phyloP scores from a whole-genome alignment of 64 coral and sea anemone genomes.

The Cladopsammia gracilis region DNA sequence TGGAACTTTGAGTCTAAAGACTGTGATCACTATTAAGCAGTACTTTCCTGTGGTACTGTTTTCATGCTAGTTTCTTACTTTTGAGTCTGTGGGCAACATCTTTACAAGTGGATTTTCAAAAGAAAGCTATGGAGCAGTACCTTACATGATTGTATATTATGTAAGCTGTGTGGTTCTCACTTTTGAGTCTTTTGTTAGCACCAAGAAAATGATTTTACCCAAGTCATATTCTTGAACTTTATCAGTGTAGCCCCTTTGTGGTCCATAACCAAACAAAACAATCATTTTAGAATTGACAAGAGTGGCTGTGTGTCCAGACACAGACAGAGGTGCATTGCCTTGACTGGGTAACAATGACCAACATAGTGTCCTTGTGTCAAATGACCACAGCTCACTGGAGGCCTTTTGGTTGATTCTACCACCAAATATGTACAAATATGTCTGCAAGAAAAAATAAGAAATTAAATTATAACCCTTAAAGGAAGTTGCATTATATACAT shows the following conservation, averaged over 20 bases:
- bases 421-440: conserved; percentile 84
- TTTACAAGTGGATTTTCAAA: no score
- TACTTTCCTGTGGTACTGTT: no score
- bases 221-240: conserved; percentile 88
- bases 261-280: conserved; percentile 90
- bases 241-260: conserved; percentile 51
- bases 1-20: no score
- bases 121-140: no score
- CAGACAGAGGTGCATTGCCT: conserved; percentile 61
- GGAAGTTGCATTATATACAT: neutral
- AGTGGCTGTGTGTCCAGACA: conserved; percentile 93
- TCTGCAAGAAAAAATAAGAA: conserved; percentile 28
- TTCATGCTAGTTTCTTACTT: no score
- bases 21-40: no score
- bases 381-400: conserved; percentile 73
- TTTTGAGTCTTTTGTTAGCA: no score
- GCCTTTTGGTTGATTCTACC: conserved; percentile 31
- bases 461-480: no score
- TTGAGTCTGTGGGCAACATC: no score
- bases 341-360: conserved; percentile 51
- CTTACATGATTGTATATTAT: no score
- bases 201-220: conserved; percentile 41
- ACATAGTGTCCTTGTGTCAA: conserved; percentile 62
- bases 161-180: no score
- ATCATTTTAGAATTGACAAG: conserved; percentile 85